phyloP scores from a whole-genome alignment of 2,888 invertebrate species.

The Ernsta delagoae region DNA sequence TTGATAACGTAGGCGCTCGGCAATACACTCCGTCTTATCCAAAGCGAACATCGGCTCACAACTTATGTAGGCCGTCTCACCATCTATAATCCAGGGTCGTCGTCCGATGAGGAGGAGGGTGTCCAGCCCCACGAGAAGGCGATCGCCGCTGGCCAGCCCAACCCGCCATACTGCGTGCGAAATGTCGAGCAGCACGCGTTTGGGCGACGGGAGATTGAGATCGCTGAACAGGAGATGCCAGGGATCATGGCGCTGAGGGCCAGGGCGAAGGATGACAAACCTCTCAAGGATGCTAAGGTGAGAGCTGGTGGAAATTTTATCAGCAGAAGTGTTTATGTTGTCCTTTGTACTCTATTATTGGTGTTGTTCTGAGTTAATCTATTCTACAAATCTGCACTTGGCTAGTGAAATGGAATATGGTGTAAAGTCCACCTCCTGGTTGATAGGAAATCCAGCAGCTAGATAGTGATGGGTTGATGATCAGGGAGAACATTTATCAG shows the following conservation, averaged over 20 bases:
- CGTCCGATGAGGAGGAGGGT: constrained; percentile 94
- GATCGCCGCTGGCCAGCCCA: constrained; percentile 93
- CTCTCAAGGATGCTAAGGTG: constrained; percentile 95
- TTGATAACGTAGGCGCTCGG: no score
- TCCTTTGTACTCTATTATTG: no score
- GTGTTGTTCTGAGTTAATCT: no score
- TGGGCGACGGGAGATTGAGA: constrained; percentile 98
- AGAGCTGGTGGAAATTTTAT: no score
- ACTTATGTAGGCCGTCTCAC: constrained; percentile 24
- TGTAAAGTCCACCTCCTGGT: no score
- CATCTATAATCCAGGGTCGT: constrained; percentile 86
- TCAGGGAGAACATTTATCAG: no score
- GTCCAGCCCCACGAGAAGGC: constrained; percentile 96
- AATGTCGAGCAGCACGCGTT: constrained; percentile 97
- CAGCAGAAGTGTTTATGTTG: no score
- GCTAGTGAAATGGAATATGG: no score
- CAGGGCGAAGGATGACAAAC: constrained; percentile 96
- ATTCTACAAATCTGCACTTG: no score
- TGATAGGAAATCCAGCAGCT: no score
- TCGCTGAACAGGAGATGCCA: constrained; percentile 99
- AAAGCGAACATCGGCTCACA: constrained; percentile 7
- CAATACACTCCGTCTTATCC: background rate
- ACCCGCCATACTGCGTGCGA: constrained; percentile 95
- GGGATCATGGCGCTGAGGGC: constrained; percentile 98
- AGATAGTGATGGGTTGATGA: no score